A percentile compares a stretch with the other conserved stretches of the same genome.
phyloP scores from a whole-genome alignment of 2,888 invertebrate genomes.

The Cheilosia vernalis region DNA sequence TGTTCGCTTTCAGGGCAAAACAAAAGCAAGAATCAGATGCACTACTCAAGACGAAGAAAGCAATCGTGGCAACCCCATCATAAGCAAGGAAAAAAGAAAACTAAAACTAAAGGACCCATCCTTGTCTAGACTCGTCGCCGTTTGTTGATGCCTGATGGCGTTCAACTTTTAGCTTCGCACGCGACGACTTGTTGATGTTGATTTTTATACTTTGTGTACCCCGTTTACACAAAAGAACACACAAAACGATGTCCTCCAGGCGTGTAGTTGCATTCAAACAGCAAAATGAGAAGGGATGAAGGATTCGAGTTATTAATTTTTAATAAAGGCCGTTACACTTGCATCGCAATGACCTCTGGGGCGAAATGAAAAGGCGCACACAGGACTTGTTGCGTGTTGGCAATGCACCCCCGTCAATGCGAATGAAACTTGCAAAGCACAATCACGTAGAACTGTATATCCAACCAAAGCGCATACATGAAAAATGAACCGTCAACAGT shows the following conservation, averaged over 20 bases:
- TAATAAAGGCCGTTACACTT: constrained; percentile 73
- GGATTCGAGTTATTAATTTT: constrained; percentile 66
- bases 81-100: neutral
- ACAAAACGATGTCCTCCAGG: constrained; percentile 54
- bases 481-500: constrained; percentile 22
- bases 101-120: constrained; percentile 29
- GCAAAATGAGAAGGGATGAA: constrained; percentile 22
- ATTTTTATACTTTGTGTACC: constrained; percentile 13
- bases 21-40: constrained; percentile 43
- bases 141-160: constrained; percentile 63
- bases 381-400: constrained; percentile 58
- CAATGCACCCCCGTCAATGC: neutral
- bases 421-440: constrained; percentile 4
- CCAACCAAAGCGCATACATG: constrained; percentile 1
- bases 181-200: constrained; percentile 69
- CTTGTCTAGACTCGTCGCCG: constrained; percentile 60
- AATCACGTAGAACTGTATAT: neutral
- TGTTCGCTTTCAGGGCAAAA: constrained; percentile 32
- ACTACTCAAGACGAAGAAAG: constrained; percentile 38
- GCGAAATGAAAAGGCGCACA: constrained; percentile 4
- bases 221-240: constrained; percentile 50
- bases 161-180: constrained; percentile 62
- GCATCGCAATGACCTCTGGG: constrained; percentile 62
- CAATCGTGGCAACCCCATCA: constrained; percentile 33
- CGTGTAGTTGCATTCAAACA: constrained; percentile 41